Conservation (phyloP, 1,140 invertebrate species). For the Ericerus pela region DNA sequence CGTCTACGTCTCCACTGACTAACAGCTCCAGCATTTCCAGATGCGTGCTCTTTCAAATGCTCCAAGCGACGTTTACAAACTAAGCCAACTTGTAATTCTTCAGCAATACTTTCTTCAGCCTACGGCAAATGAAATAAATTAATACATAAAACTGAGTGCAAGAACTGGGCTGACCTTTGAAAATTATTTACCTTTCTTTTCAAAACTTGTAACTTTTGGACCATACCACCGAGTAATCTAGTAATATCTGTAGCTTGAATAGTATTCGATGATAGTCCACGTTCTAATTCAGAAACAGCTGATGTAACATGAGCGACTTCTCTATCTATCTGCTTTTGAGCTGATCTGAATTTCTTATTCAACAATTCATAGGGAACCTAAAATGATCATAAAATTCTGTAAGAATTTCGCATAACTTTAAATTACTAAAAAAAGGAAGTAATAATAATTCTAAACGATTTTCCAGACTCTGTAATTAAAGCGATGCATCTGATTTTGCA, state of each 20-base stretch:
- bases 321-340: constrained; percentile 84
- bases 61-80: constrained; percentile 80
- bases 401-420: too few relatives aligned
- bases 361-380: constrained; percentile 95
- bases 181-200: constrained; percentile 57
- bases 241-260: constrained; percentile 51
- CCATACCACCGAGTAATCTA: constrained; percentile 66
- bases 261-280: constrained; percentile 41
- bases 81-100: constrained; percentile 74
- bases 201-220: constrained; percentile 74
- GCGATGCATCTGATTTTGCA: too few relatives aligned
- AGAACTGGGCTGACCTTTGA: too few relatives aligned
- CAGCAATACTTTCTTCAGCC: constrained; percentile 78
- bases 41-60: constrained; percentile 67
- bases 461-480: too few relatives aligned
- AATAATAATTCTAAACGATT: not conserved
- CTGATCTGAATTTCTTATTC: constrained; percentile 91
- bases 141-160: not conserved
- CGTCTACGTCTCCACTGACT: constrained; percentile 71
- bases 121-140: constrained; percentile 19
- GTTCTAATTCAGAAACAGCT: constrained; percentile 65
- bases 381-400: constrained; percentile 7
- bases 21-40: constrained; percentile 28
- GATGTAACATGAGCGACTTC: constrained; percentile 79
- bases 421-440: not conserved